A percentile compares a stretch with the other conserved stretches of the same genome.
These are phyloP conservation scores for Cassiopea andromeda DNA, from an alignment of 30 jellyfish, hydroid and myxozoan species.

Conservation along the genomic window DNA sequence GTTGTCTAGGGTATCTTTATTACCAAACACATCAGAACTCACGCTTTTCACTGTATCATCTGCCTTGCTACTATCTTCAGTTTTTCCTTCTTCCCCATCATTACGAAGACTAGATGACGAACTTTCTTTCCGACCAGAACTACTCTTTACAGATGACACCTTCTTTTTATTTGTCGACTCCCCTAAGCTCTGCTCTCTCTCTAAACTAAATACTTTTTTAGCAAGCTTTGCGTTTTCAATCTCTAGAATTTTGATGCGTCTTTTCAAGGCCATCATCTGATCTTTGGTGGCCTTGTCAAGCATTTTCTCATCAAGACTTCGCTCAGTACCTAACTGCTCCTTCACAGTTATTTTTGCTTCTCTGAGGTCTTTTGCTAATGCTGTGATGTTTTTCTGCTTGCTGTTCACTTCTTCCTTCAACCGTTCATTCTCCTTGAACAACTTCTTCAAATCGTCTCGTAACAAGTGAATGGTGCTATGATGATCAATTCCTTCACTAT, in stretches of 20 bases:
- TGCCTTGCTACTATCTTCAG: conserved; percentile 20
- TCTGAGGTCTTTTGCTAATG: conserved; percentile 89
- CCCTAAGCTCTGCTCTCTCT: conserved; percentile 30
- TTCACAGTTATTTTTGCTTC: conserved; percentile 68
- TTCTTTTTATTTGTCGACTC: conserved; percentile 41
- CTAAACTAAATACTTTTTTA: conserved; percentile 22
- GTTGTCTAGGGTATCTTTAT: conserved; percentile 24
- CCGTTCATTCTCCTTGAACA: conserved; percentile 91
- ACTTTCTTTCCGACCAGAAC: conserved; percentile 2
- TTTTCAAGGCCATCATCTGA: conserved; percentile 62
- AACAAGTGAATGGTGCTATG: conserved; percentile 97
- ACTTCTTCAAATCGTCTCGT: conserved; percentile 91
- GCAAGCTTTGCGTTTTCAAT: conserved; percentile 64
- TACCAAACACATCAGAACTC: conserved; percentile 33
- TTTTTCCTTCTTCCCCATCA: conserved; percentile 1
- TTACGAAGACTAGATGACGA: neutral
- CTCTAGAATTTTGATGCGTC: conserved; percentile 49
- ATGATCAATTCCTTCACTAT: conserved; percentile 78
- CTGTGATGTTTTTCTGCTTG: conserved; percentile 78
- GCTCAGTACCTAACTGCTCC: conserved; percentile 66
- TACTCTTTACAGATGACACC: conserved; percentile 4
- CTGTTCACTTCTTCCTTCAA: conserved; percentile 71
- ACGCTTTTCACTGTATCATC: conserved; percentile 49
- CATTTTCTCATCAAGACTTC: conserved; percentile 57
- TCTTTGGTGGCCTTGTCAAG: conserved; percentile 72